A percentile compares a stretch with the other conserved stretches of the same genome.
Evolutionary conservation across 2,797 vertebrate genomes (phyloP).

Genomic region (Chlorospingus semifuscus): DNA sequence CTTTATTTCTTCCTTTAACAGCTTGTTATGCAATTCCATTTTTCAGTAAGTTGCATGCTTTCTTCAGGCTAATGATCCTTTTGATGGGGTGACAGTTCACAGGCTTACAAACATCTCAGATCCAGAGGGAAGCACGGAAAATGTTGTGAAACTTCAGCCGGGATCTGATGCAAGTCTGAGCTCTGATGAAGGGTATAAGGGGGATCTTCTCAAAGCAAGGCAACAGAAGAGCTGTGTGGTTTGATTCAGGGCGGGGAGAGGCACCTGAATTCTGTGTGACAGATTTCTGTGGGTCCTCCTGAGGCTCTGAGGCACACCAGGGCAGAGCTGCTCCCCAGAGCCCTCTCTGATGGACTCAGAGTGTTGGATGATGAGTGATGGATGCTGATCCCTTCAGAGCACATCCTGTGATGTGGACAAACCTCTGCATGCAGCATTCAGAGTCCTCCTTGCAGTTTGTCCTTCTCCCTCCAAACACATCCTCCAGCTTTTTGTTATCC

Average conservation of each 20-base stretch:
- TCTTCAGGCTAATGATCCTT: conserved; percentile 21
- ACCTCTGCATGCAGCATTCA: neutral
- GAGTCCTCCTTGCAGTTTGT: neutral
- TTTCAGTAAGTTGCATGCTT: conserved; percentile 15
- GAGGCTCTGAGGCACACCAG: neutral
- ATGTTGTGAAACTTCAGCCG: conserved; percentile 10
- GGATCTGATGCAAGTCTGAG: neutral
- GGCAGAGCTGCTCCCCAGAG: neutral
- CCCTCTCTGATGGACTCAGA: neutral
- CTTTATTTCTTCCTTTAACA: conserved; percentile 38
- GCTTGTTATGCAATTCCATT: conserved; percentile 34
- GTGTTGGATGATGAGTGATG: too few species aligned
- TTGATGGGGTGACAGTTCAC: conserved; percentile 33
- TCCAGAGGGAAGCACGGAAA: conserved; percentile 25
- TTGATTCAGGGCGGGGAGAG: neutral
- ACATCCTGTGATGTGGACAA: neutral
- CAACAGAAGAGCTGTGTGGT: neutral
- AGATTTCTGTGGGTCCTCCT: neutral
- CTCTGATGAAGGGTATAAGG: neutral
- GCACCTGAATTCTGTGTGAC: neutral
- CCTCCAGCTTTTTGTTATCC: neutral
- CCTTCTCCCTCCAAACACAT: neutral
- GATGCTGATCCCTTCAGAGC: neutral
- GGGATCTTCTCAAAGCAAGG: neutral
- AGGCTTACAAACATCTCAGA: neutral